These are phyloP conservation scores for Thrips palmi DNA, from an alignment of 1,140 invertebrate species.

Conservation along the genomic window DNA sequence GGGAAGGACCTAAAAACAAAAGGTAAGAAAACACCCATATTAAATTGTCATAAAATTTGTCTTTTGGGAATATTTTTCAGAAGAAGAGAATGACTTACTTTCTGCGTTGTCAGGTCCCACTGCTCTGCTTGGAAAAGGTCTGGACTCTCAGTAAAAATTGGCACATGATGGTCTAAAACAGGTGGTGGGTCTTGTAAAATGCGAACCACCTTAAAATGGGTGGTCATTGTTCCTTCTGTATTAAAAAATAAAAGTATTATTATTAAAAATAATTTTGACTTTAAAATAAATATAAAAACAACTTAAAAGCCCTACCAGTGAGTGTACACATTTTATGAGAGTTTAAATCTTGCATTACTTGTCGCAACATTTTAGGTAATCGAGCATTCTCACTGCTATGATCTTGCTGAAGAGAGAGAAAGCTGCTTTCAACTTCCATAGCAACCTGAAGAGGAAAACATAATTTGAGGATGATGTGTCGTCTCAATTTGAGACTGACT, in stretches of 20 bases:
- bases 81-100: slow-evolving; percentile 27
- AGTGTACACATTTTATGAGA: slow-evolving; percentile 55
- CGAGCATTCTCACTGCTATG: slow-evolving; percentile 30
- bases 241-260: slow-evolving; percentile 5
- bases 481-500: too few species aligned
- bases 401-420: slow-evolving; percentile 47
- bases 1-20: slow-evolving; percentile 44
- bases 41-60: neutral
- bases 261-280: slow-evolving; percentile 11
- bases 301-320: slow-evolving; percentile 33
- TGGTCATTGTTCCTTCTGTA: slow-evolving; percentile 55
- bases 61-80: neutral
- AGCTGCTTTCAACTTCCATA: slow-evolving; percentile 62
- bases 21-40: slow-evolving; percentile 1
- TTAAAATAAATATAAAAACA: slow-evolving; percentile 12
- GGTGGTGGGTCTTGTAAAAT: slow-evolving; percentile 58
- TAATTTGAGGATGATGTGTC: neutral
- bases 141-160: slow-evolving; percentile 49
- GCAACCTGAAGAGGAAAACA: slow-evolving; percentile 34
- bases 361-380: slow-evolving; percentile 51
- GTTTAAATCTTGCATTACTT: slow-evolving; percentile 64
- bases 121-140: slow-evolving; percentile 38
- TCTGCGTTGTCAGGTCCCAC: slow-evolving; percentile 87
- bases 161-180: slow-evolving; percentile 80
- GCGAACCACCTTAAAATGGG: slow-evolving; percentile 60